Conservation (phyloP, 2,888 invertebrate species). For the Cephus pulcher region DNA sequence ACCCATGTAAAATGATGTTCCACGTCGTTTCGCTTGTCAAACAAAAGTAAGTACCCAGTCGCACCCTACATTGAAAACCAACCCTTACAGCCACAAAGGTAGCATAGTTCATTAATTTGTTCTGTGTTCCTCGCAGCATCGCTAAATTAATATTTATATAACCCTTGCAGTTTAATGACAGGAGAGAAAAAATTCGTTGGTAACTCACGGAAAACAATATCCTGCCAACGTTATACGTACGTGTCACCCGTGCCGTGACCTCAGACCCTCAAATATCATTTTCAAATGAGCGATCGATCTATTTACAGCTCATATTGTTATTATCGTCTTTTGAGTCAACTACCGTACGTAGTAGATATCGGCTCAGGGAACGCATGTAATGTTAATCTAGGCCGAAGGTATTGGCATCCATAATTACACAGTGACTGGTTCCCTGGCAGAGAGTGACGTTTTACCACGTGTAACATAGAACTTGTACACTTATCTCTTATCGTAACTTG, state of each 20-base stretch:
- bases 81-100: background rate
- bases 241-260: background rate
- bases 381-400: slow-evolving; percentile 26
- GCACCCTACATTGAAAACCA: background rate
- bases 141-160: slow-evolving; percentile 30
- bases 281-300: background rate
- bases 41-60: background rate
- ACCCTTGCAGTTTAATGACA: slow-evolving; percentile 13
- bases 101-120: background rate
- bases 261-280: background rate
- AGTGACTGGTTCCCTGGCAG: background rate
- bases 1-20: background rate
- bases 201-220: background rate
- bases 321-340: background rate
- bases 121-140: background rate
- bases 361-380: slow-evolving; percentile 12
- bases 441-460: background rate
- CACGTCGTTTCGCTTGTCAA: background rate
- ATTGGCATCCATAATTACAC: slow-evolving; percentile 22
- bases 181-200: background rate
- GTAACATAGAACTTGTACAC: background rate
- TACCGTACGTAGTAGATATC: background rate
- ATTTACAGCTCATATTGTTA: background rate
- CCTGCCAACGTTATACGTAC: background rate
- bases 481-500: background rate